phyloP scores from a whole-genome alignment of 2,888 invertebrate species.

The Phyllotreta striolata region DNA sequence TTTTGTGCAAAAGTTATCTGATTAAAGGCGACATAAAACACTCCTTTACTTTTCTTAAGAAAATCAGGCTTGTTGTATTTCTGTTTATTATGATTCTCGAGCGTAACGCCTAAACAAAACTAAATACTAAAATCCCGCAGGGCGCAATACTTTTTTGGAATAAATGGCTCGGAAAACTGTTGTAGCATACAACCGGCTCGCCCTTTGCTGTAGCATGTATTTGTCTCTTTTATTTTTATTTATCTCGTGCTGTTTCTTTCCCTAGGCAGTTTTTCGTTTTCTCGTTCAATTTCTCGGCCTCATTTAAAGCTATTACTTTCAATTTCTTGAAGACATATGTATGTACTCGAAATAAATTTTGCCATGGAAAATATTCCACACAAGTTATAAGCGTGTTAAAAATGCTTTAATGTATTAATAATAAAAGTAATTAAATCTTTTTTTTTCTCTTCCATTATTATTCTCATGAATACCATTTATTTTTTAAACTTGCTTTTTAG shows the following conservation, averaged over 20 bases:
- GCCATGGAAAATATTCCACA: too few relatives aligned
- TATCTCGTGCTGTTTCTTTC: constrained; percentile 9
- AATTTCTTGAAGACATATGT: constrained; percentile 17
- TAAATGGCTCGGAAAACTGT: constrained; percentile 21
- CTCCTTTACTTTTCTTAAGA: constrained; percentile 14
- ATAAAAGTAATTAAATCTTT: too few relatives aligned
- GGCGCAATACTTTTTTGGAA: constrained; percentile 13
- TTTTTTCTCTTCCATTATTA: too few relatives aligned
- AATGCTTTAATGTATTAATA: too few relatives aligned
- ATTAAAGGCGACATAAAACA: constrained; percentile 16
- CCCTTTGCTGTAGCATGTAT: constrained; percentile 6
- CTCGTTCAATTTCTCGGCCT: constrained; percentile 16
- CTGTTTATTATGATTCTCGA: constrained; percentile 18
- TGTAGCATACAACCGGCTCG: constrained; percentile 12
- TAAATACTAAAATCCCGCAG: constrained; percentile 25
- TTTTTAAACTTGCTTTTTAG: too few relatives aligned
- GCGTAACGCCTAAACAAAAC: constrained; percentile 16
- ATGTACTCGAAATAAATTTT: constrained; percentile 11
- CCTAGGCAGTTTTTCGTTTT: constrained; percentile 10
- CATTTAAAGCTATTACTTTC: constrained; percentile 24
- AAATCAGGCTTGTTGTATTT: constrained; percentile 15
- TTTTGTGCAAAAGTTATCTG: constrained; percentile 19
- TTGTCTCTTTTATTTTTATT: constrained; percentile 23
- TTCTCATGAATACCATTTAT: too few relatives aligned
- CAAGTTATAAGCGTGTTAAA: too few relatives aligned